Percentiles rank a stretch among this genome's conserved stretches.
Conservation (phyloP, 2,113 vertebrate genomes). For the Serilophus lunatus region DNA sequence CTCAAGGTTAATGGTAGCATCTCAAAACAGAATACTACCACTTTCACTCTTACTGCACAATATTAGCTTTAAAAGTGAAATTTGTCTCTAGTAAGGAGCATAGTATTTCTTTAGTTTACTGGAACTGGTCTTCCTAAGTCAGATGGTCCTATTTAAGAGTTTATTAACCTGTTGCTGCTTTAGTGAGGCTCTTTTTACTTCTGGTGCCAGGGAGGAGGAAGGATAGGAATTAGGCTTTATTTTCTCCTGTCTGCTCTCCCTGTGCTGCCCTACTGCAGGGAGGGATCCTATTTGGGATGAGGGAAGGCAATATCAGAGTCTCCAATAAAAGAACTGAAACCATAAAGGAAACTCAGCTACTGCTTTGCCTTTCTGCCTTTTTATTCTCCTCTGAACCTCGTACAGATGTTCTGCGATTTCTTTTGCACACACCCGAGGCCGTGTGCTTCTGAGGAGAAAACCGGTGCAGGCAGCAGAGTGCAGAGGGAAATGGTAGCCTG, state of each 20-base stretch:
- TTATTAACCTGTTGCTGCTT: neutral
- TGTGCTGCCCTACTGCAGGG: neutral
- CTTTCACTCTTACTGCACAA: neutral
- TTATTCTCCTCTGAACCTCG: neutral
- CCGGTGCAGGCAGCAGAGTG: neutral
- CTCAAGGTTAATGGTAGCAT: neutral
- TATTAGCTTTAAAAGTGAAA: neutral
- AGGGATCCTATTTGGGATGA: neutral
- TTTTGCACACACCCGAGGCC: fast-evolving
- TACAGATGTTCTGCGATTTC: neutral
- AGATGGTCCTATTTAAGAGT: neutral
- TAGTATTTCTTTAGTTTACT: neutral
- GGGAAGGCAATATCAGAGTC: neutral
- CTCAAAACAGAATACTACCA: neutral
- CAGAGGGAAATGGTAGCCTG: fast-evolving
- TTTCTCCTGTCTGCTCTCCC: neutral
- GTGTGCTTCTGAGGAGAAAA: neutral
- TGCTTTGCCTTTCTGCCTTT: neutral
- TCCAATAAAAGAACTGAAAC: neutral
- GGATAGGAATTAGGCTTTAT: neutral
- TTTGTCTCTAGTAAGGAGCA: neutral
- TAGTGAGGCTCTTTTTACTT: neutral
- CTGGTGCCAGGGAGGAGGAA: neutral
- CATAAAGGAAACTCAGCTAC: neutral
- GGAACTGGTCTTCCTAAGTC: neutral